These are phyloP conservation scores for Diuraphis noxia DNA, from an alignment of 1,140 invertebrate species.

Conservation along the genomic window DNA sequence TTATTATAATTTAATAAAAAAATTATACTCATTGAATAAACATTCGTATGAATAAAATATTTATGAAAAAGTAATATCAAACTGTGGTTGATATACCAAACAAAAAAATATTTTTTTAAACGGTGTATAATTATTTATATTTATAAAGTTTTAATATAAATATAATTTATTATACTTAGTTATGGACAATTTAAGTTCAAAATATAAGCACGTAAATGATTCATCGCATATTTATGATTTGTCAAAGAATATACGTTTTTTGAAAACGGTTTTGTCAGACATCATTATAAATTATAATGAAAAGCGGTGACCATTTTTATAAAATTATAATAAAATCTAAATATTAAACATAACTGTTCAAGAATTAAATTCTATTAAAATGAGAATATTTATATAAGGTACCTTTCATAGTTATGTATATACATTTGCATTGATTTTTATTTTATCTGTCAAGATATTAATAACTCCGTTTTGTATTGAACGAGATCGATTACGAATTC, in stretches of 20 bases:
- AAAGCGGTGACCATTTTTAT: not conserved
- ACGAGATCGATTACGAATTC: rapidly evolving
- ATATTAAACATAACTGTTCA: not conserved
- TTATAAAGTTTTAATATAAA: not conserved
- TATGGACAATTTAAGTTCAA: not conserved
- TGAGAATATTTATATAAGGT: not conserved
- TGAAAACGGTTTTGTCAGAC: not conserved
- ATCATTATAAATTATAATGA: not conserved
- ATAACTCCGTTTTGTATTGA: not conserved
- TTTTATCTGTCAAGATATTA: not conserved
- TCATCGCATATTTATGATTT: no score
- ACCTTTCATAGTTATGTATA: not conserved
- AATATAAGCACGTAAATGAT: not conserved
- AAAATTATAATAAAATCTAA: not conserved
- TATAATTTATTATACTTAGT: not conserved
- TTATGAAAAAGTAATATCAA: not conserved
- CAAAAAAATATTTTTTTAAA: not conserved
- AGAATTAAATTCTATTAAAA: not conserved
- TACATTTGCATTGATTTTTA: not conserved
- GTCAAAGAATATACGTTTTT: not conserved
- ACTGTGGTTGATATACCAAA: not conserved
- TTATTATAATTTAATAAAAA: not conserved
- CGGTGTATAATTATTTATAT: not conserved
- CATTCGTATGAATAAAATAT: not conserved
- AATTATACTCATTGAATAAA: not conserved